phyloP scores from a whole-genome alignment of 2,113 vertebrate species.

The Emydocephalus ijimae region DNA sequence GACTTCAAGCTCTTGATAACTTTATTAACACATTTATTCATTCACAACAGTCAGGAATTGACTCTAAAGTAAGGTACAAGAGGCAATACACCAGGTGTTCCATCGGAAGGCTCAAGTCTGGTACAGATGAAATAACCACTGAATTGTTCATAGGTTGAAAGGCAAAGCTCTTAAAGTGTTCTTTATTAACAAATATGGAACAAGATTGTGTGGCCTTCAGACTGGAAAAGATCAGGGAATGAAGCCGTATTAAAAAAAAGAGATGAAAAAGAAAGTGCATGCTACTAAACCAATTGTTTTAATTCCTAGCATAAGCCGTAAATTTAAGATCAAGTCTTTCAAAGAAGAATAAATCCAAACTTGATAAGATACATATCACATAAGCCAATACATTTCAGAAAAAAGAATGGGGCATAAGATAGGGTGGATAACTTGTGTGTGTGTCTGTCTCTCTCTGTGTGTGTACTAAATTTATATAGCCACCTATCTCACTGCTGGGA shows the following conservation, averaged over 20 bases:
- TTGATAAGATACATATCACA: not conserved
- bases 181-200: not conserved
- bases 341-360: not conserved
- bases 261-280: not conserved
- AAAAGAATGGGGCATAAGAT: not conserved
- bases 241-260: not conserved
- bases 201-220: not conserved
- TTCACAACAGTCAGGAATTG: too few species aligned
- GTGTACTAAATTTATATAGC: not conserved
- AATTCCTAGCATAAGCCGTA: not conserved
- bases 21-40: too few species aligned
- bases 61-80: not conserved
- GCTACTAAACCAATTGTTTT: not conserved
- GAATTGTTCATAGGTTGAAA: not conserved
- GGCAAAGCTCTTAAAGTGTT: not conserved
- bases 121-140: not conserved
- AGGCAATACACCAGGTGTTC: not conserved
- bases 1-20: too few species aligned
- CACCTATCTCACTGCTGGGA: not conserved
- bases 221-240: not conserved
- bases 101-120: not conserved
- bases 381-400: not conserved
- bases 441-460: not conserved
- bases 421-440: not conserved
- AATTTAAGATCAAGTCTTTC: not conserved